Conservation (phyloP, 1,140 invertebrate species). For the Globodera ellingtonae region DNA sequence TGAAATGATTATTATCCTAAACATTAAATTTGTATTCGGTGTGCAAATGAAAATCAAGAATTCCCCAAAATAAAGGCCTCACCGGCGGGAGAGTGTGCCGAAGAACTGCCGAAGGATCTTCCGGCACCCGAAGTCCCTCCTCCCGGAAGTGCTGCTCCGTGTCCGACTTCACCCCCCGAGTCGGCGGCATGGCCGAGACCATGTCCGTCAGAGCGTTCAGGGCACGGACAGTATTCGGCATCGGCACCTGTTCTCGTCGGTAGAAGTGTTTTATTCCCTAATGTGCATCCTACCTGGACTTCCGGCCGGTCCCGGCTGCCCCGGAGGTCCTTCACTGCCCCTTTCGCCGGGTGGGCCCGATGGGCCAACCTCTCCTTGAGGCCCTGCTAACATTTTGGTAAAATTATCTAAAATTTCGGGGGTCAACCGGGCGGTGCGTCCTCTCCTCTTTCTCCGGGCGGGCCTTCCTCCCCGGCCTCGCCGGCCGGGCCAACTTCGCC, state of each 20-base stretch:
- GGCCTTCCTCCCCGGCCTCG: constrained; percentile 37
- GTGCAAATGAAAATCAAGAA: no score
- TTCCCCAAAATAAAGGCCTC: no score
- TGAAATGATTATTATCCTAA: no score
- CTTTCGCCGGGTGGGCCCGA: constrained; percentile 23
- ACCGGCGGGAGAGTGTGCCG: no score
- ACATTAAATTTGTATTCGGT: no score
- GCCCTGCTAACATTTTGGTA: constrained; percentile 14
- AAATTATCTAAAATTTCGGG: constrained; percentile 22
- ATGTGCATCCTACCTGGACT: constrained; percentile 12
- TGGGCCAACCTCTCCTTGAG: constrained; percentile 32
- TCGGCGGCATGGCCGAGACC: neutral
- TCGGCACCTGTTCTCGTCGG: constrained; percentile 25
- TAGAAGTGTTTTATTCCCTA: neutral
- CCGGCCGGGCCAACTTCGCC: constrained; percentile 31
- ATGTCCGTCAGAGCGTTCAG: constrained; percentile 18
- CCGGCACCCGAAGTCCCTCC: no score
- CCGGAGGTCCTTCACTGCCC: constrained; percentile 30
- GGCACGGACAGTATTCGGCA: constrained; percentile 46
- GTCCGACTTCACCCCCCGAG: no score
- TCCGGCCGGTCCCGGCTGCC: constrained; percentile 36
- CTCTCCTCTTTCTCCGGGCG: constrained; percentile 44
- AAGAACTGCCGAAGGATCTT: no score
- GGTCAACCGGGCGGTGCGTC: constrained; percentile 40
- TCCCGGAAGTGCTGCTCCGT: no score